These are phyloP conservation scores for Vicugna pacos DNA, from an alignment of 2,113 vertebrate species.

Conservation along the genomic window DNA sequence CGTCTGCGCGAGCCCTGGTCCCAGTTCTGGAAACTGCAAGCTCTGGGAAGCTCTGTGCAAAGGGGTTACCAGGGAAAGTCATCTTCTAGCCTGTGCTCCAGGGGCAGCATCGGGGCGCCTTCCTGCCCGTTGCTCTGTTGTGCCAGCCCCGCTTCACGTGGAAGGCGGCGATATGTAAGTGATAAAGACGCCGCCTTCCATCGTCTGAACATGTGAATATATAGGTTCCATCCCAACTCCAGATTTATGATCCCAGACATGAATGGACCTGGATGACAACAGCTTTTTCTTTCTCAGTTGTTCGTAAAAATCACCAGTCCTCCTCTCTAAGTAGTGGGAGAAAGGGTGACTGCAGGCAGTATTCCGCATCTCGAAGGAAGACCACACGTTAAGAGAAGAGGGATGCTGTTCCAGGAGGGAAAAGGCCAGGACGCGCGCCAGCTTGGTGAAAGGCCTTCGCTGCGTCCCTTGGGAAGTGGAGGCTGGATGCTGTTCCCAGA, in stretches of 20 bases:
- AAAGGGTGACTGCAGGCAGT: too few species aligned
- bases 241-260: accelerated
- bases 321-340: background rate
- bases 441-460: background rate
- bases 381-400: background rate
- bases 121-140: background rate
- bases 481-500: too few species aligned
- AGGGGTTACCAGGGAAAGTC: background rate
- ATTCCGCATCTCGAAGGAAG: background rate
- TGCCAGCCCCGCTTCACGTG: accelerated
- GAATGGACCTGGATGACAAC: too few species aligned
- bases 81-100: too few species aligned
- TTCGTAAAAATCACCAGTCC: background rate
- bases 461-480: background rate
- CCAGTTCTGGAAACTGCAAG: background rate
- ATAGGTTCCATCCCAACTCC: background rate
- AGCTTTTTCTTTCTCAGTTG: background rate
- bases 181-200: background rate
- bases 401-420: accelerated
- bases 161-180: background rate
- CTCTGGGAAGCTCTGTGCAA: too few species aligned
- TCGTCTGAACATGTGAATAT: background rate
- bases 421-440: background rate
- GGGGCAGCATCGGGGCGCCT: background rate
- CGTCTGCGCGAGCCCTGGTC: too few species aligned